Evolutionary conservation across 2,888 invertebrate genomes (phyloP), one percentile per base, ranked within the genome.

Genomic region (Stenodema calcarata): DNA sequence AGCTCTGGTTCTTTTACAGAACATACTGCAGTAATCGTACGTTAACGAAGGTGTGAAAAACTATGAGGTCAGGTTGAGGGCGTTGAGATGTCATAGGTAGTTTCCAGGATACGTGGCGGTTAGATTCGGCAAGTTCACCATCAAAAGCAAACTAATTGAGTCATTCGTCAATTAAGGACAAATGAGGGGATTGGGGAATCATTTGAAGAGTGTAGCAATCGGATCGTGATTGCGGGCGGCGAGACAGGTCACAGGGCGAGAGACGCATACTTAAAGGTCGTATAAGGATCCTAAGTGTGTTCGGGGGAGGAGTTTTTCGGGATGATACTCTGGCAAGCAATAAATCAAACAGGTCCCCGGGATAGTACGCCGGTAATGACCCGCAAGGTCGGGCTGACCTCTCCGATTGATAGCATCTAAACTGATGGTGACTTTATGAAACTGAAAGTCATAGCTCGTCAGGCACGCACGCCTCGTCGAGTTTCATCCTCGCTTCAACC

Each of bases 351-450:
- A 41, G 73, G 30, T 18, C 41, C 73, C n/a, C 14, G 73, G 73
- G 73, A 73, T 73, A n/a, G n/a, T 30, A n/a, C 27, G 69, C 23
- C 35, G 73, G 73, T 73, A 73, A 73, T 73, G 73, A 73, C 73
- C 73, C 73, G 73, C 73, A 73, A 73, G 73, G 73, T 73, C 73
- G 35, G 73, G 73, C 73, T 73, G 73, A 35, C 73, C 62, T 62
- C 62, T 35, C 41, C 35, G 73, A 4, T 28, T 73, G 73, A 73
- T 73, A 73, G 14, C n/a, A 73, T 73, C 73, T 73, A 73, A 73
- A 73, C 73, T 73, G 73, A 41, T 35, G 73, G 73, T 73, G 73
- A 35, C 73, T 73, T 28, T 73, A 73, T 73, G 73, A 73, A 73
- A 73, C 9, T 73, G 73, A 73, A 14, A 73, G 73, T 73, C 73